A percentile compares a stretch with the other conserved stretches of the same genome.
phyloP scores from a whole-genome alignment of 1,140 invertebrate species.

The Chironomus striatipennis region DNA sequence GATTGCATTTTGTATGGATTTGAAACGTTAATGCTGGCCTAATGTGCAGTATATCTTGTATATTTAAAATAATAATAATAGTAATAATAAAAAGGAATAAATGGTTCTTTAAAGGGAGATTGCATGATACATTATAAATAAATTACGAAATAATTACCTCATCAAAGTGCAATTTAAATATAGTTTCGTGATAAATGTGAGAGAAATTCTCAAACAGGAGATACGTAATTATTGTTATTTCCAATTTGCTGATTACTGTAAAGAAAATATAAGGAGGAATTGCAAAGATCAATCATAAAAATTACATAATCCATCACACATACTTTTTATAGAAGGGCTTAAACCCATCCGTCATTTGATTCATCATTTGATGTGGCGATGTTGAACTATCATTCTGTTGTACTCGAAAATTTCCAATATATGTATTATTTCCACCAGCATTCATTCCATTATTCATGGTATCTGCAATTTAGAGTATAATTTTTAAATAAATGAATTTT shows the following conservation, averaged over 20 bases:
- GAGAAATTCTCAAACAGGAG: constrained; percentile 45
- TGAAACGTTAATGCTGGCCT: neutral
- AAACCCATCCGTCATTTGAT: constrained; percentile 50
- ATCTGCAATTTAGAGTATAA: neutral
- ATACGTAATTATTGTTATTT: constrained; percentile 48
- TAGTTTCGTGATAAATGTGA: constrained; percentile 11
- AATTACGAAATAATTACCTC: constrained; percentile 19
- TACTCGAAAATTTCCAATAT: constrained; percentile 21
- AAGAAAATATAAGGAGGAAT: neutral
- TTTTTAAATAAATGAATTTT: neutral
- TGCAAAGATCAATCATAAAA: neutral
- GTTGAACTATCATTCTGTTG: constrained; percentile 19
- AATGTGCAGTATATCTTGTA: neutral
- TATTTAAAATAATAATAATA: neutral
- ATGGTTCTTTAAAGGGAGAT: too few relatives aligned
- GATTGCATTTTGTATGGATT: neutral
- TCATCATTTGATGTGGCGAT: constrained; percentile 19
- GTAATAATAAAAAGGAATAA: neutral
- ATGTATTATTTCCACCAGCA: constrained; percentile 27
- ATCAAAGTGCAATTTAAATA: constrained; percentile 23
- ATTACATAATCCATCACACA: constrained; percentile 31
- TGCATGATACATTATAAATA: neutral
- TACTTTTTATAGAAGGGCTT: constrained; percentile 85
- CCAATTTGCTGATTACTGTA: constrained; percentile 18
- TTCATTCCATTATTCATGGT: constrained; percentile 36